Conservation (phyloP, 2,113 vertebrate species). For the Natator depressus region DNA sequence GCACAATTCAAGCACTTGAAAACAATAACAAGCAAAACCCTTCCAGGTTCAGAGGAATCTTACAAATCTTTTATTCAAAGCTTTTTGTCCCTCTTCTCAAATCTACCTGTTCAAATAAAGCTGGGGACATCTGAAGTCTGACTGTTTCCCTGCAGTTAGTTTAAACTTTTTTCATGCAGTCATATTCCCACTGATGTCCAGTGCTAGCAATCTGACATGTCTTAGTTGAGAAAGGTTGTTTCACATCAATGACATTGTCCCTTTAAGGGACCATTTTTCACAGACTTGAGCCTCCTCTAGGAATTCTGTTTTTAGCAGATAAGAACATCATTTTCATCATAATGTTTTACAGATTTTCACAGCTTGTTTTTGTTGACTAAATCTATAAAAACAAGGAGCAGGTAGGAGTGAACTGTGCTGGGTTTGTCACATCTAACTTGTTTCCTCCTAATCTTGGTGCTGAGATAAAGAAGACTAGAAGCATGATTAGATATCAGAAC, state of each 20-base stretch:
- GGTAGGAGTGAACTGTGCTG: background rate
- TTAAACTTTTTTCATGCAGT: constrained; percentile 22
- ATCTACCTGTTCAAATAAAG: background rate
- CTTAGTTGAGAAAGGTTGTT: background rate
- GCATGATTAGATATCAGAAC: background rate
- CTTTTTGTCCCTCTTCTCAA: background rate
- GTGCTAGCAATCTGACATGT: constrained; percentile 3
- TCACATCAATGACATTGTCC: background rate
- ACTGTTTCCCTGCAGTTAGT: background rate
- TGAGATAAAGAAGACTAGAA: background rate
- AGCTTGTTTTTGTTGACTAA: background rate
- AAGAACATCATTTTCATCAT: background rate
- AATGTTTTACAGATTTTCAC: background rate
- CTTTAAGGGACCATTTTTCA: constrained; percentile 4
- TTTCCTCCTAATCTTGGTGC: background rate
- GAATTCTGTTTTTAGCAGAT: constrained; percentile 3
- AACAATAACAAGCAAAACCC: background rate
- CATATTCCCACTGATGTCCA: background rate
- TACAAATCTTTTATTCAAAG: background rate
- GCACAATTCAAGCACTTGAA: background rate
- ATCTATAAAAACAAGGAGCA: background rate
- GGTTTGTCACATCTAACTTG: background rate
- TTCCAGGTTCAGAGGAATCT: background rate
- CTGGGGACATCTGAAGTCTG: background rate
- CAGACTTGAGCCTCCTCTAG: background rate